Base-by-base conservation (phyloP, 1,140 invertebrate genomes). In the Leptonema lineaticorne region DNA sequence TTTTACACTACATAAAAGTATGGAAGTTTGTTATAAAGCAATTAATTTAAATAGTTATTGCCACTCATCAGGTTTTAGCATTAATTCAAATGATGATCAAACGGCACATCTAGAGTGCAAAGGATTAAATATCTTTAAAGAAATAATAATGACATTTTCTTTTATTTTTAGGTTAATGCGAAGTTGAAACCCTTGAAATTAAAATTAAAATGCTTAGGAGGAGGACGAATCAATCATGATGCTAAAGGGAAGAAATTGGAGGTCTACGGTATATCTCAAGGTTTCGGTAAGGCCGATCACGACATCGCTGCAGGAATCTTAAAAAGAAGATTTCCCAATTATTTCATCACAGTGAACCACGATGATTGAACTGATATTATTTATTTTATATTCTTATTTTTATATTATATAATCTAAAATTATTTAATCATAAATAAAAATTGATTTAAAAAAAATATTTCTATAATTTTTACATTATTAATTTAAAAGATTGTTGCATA, bases 261-360 rank as follows among this genome's bases (percentile, higher is more conserved):
- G 74, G 91, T 96, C 69, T 95, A 92, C 80, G 93, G 93, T 59
- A 94, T 94, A 78, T 96, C 93, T 18, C 88, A 92, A 86, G 92
- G 90, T 2, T 96, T 88, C 78, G 94, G 94, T 0, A 88, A 88
- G 79, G 93, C 93, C 18, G 91, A 96, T 79, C 94, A 96, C 81
- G 77, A 87, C 74, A 78, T 89, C 7, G 81, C 91, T 7, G 90
- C 90, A 1, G 85, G 85, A 11, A 74, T 96, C 20, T 75, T 96
- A 50, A 91, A 92, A 74, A 87, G 87, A 70, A 84, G 85, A 46
- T 96, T 87, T 79, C 82, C 86, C 1, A 85, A 87, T 69, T 95
- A 95, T 74, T 78, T 84, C 11, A 88, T 96, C 63, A 88, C 87
- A 11, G 91, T 88, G 75, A 88, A 88, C 62, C 87, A 95, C 82